A percentile compares a stretch with the other conserved stretches of the same genome.
Evolutionary conservation across 2,888 invertebrate genomes (phyloP).

Genomic region (Amblyjoppa proteus): DNA sequence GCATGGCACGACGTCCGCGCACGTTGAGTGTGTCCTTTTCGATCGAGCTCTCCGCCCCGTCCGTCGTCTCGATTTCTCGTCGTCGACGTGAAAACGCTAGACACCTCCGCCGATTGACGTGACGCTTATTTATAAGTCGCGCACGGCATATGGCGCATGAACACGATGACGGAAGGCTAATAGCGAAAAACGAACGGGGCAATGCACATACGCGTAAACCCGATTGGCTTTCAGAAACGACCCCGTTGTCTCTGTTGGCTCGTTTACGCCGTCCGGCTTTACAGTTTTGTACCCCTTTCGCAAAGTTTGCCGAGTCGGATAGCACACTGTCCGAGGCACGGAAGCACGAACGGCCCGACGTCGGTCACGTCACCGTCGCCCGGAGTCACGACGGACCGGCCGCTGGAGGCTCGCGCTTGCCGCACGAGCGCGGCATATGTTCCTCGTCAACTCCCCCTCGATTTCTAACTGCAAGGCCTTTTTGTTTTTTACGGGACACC

Average conservation of each 20-base stretch:
- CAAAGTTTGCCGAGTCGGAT: slow-evolving; percentile 60
- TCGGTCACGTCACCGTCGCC: slow-evolving; percentile 63
- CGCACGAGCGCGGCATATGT: slow-evolving; percentile 59
- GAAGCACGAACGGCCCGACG: slow-evolving; percentile 47
- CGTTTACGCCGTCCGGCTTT: slow-evolving; percentile 48
- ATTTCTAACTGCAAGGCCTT: slow-evolving; percentile 6
- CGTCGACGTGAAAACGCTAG: slow-evolving; percentile 1
- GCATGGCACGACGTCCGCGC: slow-evolving; percentile 24
- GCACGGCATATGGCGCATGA: slow-evolving; percentile 56
- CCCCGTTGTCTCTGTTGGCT: slow-evolving; percentile 46
- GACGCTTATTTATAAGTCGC: slow-evolving; percentile 47
- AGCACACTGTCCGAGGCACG: slow-evolving; percentile 49
- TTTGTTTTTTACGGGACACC: slow-evolving; percentile 11
- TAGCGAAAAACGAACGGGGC: slow-evolving; percentile 55
- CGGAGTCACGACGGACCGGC: slow-evolving; percentile 62
- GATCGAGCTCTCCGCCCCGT: neutral
- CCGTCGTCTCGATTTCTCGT: slow-evolving; percentile 43
- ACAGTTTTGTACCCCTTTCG: slow-evolving; percentile 59
- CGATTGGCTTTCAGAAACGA: slow-evolving; percentile 20
- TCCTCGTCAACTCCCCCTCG: slow-evolving; percentile 40
- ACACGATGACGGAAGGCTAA: slow-evolving; percentile 45
- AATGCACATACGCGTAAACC: neutral
- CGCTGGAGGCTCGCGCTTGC: slow-evolving; percentile 51
- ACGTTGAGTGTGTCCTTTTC: neutral
- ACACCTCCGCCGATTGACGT: slow-evolving; percentile 42